Base-by-base conservation (phyloP, 2,797 vertebrate species). In the Sardinella longiceps region DNA sequence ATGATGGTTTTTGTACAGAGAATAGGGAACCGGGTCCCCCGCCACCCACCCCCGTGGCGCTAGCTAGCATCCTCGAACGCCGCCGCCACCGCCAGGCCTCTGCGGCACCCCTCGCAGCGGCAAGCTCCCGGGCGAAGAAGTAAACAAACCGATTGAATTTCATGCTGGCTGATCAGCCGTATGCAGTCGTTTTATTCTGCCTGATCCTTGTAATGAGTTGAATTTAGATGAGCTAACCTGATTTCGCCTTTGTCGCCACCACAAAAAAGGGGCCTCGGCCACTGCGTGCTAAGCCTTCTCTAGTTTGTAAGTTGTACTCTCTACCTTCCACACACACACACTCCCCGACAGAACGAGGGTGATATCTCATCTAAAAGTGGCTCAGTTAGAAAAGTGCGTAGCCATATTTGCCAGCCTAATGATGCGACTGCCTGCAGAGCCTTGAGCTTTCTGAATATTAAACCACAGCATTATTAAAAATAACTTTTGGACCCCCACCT, bases 191-290 rank as follows among this genome's bases (percentile, higher is more conserved):
- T 92, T 93, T 92, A 91, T 93, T 89, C 89, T 87, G 91, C 91
- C 94, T 94, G 93, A 91, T 91, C 88, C 91, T 89, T 93, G 90
- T 95, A 95, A 96, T 95, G 92, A 94, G 91, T 89, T 90, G 90
- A 88, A 94, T 95, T 92, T 89, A 91, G 88, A 94, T 93, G 92
- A 93, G 91, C 87, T 90, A 90, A 91, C 87, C 89, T 84, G 88
- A 85, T 91, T 91, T 77, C n/a, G 66, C 66, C 66, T 70, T 70
- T 70, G 48, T 50, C 11, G 30, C 30, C 14, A 14, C 33, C 14
- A 37, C 66, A 74, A 30, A 37, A 37, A 66, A 28, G 28, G 30
- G 14, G 30, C 15, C 33, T 39, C 30, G 66, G 33, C 30, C 66
- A 37, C 30, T 3, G 6, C 66, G 4, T 20, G 30, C 66, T 74